A percentile compares a stretch with the other conserved stretches of the same genome.
phyloP scores from a whole-genome alignment of 1,140 invertebrate species.

The Drosophila azteca region DNA sequence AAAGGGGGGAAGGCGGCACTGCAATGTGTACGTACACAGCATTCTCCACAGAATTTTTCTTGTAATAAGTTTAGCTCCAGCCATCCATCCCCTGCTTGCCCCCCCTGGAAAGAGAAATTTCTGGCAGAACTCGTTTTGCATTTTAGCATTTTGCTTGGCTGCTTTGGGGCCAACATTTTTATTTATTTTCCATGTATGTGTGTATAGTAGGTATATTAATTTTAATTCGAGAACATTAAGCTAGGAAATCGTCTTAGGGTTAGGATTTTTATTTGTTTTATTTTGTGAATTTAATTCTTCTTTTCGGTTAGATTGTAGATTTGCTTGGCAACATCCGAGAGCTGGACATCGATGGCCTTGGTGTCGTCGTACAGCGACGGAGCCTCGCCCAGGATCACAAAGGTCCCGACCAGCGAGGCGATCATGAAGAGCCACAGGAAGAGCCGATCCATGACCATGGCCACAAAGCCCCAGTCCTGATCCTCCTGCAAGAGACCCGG shows the following conservation, averaged over 20 bases:
- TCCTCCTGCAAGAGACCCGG: slow-evolving; percentile 90
- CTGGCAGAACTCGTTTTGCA: slow-evolving; percentile 33
- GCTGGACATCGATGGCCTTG: slow-evolving; percentile 92
- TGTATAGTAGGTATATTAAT: slow-evolving; percentile 29
- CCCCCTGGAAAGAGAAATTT: not conserved
- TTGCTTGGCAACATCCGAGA: slow-evolving; percentile 92
- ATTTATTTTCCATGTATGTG: slow-evolving; percentile 34
- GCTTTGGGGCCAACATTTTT: slow-evolving; percentile 51
- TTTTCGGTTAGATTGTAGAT: slow-evolving; percentile 83
- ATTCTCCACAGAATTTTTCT: slow-evolving; percentile 46
- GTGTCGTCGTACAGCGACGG: slow-evolving; percentile 94
- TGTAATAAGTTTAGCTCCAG: slow-evolving; percentile 40
- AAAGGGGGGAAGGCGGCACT: not conserved
- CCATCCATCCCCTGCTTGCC: slow-evolving; percentile 29
- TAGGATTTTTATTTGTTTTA: slow-evolving; percentile 36
- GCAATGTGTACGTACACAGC: slow-evolving; percentile 10
- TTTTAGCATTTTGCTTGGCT: slow-evolving; percentile 66
- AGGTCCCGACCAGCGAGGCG: slow-evolving; percentile 94
- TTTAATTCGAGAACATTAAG: slow-evolving; percentile 45
- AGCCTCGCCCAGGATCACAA: slow-evolving; percentile 94
- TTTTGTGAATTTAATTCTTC: slow-evolving; percentile 77
- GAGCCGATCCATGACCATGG: slow-evolving; percentile 98
- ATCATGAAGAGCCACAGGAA: slow-evolving; percentile 98
- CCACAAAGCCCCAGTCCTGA: slow-evolving; percentile 99
- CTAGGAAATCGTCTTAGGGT: slow-evolving; percentile 51